A percentile compares a stretch with the other conserved stretches of the same genome.
phyloP scores from a whole-genome alignment of 2,888 invertebrate genomes.

The Sphinx pinastri region DNA sequence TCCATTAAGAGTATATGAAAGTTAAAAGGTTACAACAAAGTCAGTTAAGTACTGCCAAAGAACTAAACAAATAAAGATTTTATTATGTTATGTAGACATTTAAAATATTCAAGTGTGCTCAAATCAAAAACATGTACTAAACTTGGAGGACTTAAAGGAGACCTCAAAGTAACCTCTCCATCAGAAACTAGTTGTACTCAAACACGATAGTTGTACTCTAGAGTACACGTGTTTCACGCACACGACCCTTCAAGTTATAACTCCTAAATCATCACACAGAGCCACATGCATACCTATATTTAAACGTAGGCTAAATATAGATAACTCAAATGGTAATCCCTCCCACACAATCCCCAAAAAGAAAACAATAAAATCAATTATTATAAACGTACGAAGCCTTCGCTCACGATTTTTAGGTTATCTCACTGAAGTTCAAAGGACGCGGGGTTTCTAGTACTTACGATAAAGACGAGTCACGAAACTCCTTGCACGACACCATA shows the following conservation, averaged over 20 bases:
- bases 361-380: conserved; percentile 39
- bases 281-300: not conserved
- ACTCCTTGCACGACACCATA: conserved; percentile 15
- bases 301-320: not conserved
- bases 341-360: conserved; percentile 18
- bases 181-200: not conserved
- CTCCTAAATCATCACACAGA: not conserved
- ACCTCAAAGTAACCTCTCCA: not conserved
- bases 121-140: too few species aligned
- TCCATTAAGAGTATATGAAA: too few species aligned
- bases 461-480: conserved; percentile 15
- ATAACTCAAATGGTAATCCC: not conserved
- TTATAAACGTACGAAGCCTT: conserved; percentile 26
- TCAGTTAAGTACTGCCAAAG: too few species aligned
- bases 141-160: too few species aligned
- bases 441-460: conserved; percentile 32
- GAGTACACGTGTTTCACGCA: conserved; percentile 13
- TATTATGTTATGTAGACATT: too few species aligned
- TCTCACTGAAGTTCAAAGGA: conserved; percentile 27
- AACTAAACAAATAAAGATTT: too few species aligned
- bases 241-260: conserved; percentile 13
- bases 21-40: too few species aligned
- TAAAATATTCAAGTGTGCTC: too few species aligned
- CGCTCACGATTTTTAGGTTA: conserved; percentile 41
- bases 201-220: not conserved